Percentiles rank a stretch among this genome's conserved stretches.
Evolutionary conservation across 2,888 invertebrate genomes (phyloP).

Genomic region (Venusia cambrica): DNA sequence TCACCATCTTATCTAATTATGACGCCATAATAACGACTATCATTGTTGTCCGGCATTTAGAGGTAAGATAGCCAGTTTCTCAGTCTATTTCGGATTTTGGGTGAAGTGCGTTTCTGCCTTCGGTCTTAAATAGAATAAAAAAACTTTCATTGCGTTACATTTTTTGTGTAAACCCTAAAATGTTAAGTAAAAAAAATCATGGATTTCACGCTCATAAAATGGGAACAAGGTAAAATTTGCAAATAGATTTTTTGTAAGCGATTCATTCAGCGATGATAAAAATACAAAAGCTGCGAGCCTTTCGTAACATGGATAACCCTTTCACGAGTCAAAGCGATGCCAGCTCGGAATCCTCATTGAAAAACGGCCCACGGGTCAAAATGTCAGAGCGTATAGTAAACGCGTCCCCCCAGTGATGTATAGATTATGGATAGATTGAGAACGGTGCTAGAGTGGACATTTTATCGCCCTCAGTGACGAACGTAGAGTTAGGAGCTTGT

Average conservation of each 20-base stretch:
- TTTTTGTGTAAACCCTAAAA: too few species aligned
- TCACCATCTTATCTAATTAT: too few species aligned
- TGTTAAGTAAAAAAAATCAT: too few species aligned
- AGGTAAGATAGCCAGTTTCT: too few species aligned
- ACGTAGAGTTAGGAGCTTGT: conserved; percentile 16
- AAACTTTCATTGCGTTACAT: too few species aligned
- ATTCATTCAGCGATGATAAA: conserved; percentile 65
- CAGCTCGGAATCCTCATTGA: conserved; percentile 59
- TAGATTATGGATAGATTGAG: conserved; percentile 35
- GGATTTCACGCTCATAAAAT: conserved; percentile 8
- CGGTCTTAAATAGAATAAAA: too few species aligned
- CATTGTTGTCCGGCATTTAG: too few species aligned
- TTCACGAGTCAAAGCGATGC: conserved; percentile 58
- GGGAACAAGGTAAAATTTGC: conserved; percentile 15
- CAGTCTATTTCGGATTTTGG: too few species aligned
- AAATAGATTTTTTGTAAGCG: conserved; percentile 42
- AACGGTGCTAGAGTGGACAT: conserved; percentile 22
- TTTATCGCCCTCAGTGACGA: conserved; percentile 23
- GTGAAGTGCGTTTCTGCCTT: too few species aligned
- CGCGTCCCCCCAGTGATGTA: conserved; percentile 38
- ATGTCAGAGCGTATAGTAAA: conserved; percentile 50
- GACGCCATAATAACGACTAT: too few species aligned
- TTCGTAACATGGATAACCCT: conserved; percentile 63
- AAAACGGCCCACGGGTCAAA: conserved; percentile 62
- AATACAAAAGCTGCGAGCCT: conserved; percentile 58